A percentile compares a stretch with the other conserved stretches of the same genome.
Evolutionary conservation across 2,797 vertebrate species (phyloP).

Genomic region (Microctenopoma steveboyesi): DNA sequence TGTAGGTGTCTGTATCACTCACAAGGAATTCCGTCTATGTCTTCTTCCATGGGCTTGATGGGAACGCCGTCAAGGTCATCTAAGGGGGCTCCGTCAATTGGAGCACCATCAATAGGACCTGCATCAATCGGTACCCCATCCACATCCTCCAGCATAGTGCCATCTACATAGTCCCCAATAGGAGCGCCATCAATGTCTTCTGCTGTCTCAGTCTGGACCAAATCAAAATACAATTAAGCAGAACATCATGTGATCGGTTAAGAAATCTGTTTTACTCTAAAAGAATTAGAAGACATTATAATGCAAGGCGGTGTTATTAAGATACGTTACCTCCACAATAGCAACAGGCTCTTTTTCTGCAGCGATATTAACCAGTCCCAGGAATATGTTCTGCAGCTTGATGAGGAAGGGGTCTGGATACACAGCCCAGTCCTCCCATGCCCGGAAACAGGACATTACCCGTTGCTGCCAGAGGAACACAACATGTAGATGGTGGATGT

Average conservation of each 20-base stretch:
- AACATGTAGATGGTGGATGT: not conserved
- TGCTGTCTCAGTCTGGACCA: slow-evolving; percentile 66
- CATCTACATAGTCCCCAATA: slow-evolving; percentile 93
- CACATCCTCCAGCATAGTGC: slow-evolving; percentile 90
- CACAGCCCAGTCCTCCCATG: slow-evolving; percentile 99
- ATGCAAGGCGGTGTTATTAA: not conserved
- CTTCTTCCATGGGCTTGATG: slow-evolving; percentile 92
- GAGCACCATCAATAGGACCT: slow-evolving; percentile 89
- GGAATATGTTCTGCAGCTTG: slow-evolving; percentile 98
- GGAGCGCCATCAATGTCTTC: slow-evolving; percentile 97
- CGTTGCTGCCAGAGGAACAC: slow-evolving; percentile 87
- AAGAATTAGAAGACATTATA: not conserved
- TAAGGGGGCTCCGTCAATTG: slow-evolving; percentile 84
- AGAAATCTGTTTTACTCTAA: not conserved
- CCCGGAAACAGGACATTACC: slow-evolving; percentile 98
- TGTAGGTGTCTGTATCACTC: slow-evolving; percentile 58
- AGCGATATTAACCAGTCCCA: slow-evolving; percentile 95
- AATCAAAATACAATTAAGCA: not conserved
- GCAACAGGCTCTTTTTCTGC: slow-evolving; percentile 86
- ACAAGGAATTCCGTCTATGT: slow-evolving; percentile 97
- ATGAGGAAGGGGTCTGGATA: slow-evolving; percentile 99
- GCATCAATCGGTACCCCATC: slow-evolving; percentile 93
- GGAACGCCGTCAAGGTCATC: slow-evolving; percentile 97
- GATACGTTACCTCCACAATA: slow-evolving; percentile 51
- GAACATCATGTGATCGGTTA: not conserved